Base-by-base conservation (phyloP, 2,113 vertebrate genomes). In the Pteronura brasiliensis region DNA sequence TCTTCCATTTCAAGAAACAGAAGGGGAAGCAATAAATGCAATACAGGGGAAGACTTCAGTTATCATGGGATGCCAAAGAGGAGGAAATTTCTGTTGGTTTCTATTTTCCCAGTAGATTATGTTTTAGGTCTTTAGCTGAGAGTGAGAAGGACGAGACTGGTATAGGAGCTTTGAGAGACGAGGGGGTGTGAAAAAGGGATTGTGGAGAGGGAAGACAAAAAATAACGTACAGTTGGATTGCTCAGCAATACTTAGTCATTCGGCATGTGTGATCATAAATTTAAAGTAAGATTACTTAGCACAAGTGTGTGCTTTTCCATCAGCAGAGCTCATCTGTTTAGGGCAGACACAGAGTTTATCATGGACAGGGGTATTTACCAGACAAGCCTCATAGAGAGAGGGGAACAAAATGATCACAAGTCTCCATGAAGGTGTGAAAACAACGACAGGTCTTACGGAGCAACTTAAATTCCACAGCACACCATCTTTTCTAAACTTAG, bases 401-500 rank as follows among this genome's bases (percentile, higher is more conserved):
- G 1, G 9, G 6, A 21, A 14, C 14, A 49, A 34, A 82, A 8
- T 1, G 18, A 7, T 57, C n/a, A 25, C 5, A 14, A 11, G 6
- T 61, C 25, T 57, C 57, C 12, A 11, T n/a, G 63, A 77, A 72
- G 13, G 31, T 92, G 52, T 76, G 42, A 92, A 31, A 15, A 34
- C 4, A 29, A n/a, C 0, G 31, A 55, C 67, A 77, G 44, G 25
- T 21, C 25, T 77, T 42, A 72, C 0, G 42, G 25, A 93, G 6
- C 34, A 90, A 36, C 17, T 59, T 18, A 4, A 86, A 4, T 90
- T 87, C 36, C n/a, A 44, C 7, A 12, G 71, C 21, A 55, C 44
- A 31, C 39, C 44, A 23, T 27, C 49, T 87, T 69, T 65, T 83
- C 17, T 36, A 27, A 1, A 63, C 82, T 92, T 63, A 89, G 61